Base-by-base conservation (phyloP, 1,140 invertebrate genomes). In the Sarcophaga peregrina region DNA sequence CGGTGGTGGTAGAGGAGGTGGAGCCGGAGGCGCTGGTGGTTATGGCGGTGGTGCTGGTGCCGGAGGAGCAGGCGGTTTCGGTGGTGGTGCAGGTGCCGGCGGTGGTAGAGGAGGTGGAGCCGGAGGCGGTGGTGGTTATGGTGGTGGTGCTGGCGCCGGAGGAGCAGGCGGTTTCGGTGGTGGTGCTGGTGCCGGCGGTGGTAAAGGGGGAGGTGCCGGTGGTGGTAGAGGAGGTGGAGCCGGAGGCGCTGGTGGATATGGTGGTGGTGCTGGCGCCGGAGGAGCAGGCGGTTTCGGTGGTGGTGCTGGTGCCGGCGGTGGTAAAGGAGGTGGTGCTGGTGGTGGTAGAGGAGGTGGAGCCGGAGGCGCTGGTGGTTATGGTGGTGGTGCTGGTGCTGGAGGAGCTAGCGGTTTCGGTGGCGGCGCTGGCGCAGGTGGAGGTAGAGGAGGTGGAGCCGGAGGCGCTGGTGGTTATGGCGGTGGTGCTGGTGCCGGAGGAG, bases 251-350 rank as follows among this genome's bases (percentile, higher is more conserved):
- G 87, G 91, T 13, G 88, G 91, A 15, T 85, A 91, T 0, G 90
- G 91, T 1, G 87, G 91, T 8, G 86, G 91, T 6, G 88, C 92
- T 1, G 89, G 91, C 1, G 87, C 91, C 1, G 87, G 91, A 1
- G 86, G 90, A 4, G 87, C 89, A 0, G 85, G 91, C 17, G 88
- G 92, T 5, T 86, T 37, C 11, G 85, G 83, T 10, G 83, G 80
- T 48, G 91, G 91, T 7, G 88, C 91, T 10, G 90, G 92, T n/a
- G 89, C 86, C 15, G 89, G 89, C 52, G 84, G 87, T 62, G 85
- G 89, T 45, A 88, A 91, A 15, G 88, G 86, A 52, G 82, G 85
- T 13, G 76, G 78, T 20, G 84, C 86, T 78, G 75, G 48, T 10
- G 84, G 72, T 7, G 87, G 86, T 45, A 84, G 85, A 8, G 85